phyloP scores from a whole-genome alignment of 1,140 invertebrate species.

The Microplitis mediator region DNA sequence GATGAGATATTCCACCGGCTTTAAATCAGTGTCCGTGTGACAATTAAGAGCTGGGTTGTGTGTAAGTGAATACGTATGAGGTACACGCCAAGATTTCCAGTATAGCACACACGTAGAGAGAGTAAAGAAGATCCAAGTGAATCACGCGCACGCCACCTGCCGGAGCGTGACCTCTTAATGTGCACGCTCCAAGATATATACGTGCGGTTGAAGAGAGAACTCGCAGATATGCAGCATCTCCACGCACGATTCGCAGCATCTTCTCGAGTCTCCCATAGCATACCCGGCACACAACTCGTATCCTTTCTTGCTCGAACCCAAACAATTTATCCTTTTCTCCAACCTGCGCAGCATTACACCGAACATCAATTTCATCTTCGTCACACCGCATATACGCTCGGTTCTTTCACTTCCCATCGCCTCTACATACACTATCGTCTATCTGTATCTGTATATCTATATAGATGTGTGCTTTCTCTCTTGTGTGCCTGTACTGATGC shows the following conservation, averaged over 20 bases:
- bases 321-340: too few species aligned
- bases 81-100: constrained; percentile 15
- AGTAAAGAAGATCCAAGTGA: constrained; percentile 38
- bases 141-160: constrained; percentile 52
- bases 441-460: not conserved
- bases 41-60: constrained; percentile 34
- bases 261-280: too few species aligned
- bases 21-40: constrained; percentile 46
- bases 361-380: too few species aligned
- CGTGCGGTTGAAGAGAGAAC: not conserved
- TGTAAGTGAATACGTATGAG: constrained; percentile 19
- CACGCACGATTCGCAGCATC: too few species aligned
- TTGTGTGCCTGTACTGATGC: not conserved
- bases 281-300: too few species aligned
- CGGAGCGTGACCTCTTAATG: constrained; percentile 55
- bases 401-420: too few species aligned
- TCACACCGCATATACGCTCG: too few species aligned
- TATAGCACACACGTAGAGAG: constrained; percentile 27
- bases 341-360: too few species aligned
- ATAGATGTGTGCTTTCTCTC: constrained; percentile 7
- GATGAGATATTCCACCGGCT: constrained; percentile 14
- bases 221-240: too few species aligned
- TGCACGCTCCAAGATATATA: constrained; percentile 32
- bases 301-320: too few species aligned
- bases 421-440: too few species aligned